Evolutionary conservation across 2,113 vertebrate genomes (phyloP).

Genomic region (Alethe diademata): DNA sequence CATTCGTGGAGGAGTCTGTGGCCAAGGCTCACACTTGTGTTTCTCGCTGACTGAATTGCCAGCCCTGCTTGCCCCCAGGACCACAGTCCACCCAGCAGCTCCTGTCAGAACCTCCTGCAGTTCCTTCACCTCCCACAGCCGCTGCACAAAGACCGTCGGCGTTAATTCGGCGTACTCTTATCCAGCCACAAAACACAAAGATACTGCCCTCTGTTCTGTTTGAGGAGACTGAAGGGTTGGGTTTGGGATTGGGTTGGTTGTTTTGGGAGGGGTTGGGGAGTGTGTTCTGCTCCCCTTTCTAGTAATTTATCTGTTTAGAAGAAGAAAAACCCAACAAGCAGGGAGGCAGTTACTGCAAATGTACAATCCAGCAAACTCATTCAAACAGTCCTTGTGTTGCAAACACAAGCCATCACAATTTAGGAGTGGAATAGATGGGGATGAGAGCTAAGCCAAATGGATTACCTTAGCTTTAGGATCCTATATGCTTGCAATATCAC

Average conservation of each 20-base stretch:
- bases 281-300: constrained; percentile 1
- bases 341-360: constrained; percentile 35
- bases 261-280: not conserved
- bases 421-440: constrained; percentile 64
- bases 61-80: not conserved
- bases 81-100: not conserved
- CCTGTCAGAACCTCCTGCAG: not conserved
- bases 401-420: constrained; percentile 65
- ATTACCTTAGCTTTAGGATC: constrained; percentile 75
- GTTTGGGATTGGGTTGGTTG: not conserved
- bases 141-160: not conserved
- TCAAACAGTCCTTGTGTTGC: constrained; percentile 60
- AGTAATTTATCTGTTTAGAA: constrained; percentile 41
- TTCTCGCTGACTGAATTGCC: not conserved
- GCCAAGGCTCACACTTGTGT: not conserved
- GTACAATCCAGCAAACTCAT: constrained; percentile 42
- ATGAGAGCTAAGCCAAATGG: constrained; percentile 77
- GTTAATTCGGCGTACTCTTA: not conserved
- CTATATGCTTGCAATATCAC: constrained; percentile 66
- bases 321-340: not conserved
- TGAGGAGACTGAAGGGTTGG: not conserved
- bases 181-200: constrained; percentile 11
- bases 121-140: not conserved
- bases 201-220: not conserved
- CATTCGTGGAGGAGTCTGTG: not conserved